phyloP scores from a whole-genome alignment of 2,888 invertebrate genomes.

The Eilema sororculum region DNA sequence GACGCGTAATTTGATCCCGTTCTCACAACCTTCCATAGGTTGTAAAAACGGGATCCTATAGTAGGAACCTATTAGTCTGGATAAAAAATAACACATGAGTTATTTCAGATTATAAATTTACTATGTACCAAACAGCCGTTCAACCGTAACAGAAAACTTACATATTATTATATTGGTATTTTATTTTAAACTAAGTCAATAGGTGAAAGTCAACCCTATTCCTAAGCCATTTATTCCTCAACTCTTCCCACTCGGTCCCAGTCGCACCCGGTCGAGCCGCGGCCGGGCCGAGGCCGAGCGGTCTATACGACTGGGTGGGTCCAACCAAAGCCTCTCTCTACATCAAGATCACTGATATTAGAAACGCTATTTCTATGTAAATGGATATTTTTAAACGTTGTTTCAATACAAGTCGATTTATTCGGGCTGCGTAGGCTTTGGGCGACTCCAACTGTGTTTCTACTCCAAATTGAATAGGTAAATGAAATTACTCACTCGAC shows the following conservation, averaged over 20 bases:
- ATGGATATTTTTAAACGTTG: slow-evolving; percentile 35
- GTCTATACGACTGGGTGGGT: slow-evolving; percentile 15
- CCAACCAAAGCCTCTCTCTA: slow-evolving; percentile 29
- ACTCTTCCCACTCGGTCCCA: neutral
- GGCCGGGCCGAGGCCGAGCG: neutral
- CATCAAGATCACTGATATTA: slow-evolving; percentile 32
- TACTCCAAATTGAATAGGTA: neutral
- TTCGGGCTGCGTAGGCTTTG: neutral
- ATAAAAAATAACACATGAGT: too few relatives aligned
- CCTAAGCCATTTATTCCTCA: neutral
- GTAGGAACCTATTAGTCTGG: too few relatives aligned
- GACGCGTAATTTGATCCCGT: too few relatives aligned
- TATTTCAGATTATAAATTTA: too few relatives aligned
- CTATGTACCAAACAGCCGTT: too few relatives aligned
- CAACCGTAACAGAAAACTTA: too few relatives aligned
- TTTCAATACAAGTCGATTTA: slow-evolving; percentile 7
- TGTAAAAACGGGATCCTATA: too few relatives aligned
- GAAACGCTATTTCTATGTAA: slow-evolving; percentile 40
- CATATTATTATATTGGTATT: neutral
- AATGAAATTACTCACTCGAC: slow-evolving; percentile 8
- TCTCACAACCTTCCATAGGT: too few relatives aligned
- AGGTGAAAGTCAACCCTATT: neutral
- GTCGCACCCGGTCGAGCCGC: neutral
- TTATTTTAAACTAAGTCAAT: neutral
- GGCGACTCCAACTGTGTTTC: neutral